phyloP scores from a whole-genome alignment of 2,797 vertebrate genomes.

The Crenuchus spilurus region DNA sequence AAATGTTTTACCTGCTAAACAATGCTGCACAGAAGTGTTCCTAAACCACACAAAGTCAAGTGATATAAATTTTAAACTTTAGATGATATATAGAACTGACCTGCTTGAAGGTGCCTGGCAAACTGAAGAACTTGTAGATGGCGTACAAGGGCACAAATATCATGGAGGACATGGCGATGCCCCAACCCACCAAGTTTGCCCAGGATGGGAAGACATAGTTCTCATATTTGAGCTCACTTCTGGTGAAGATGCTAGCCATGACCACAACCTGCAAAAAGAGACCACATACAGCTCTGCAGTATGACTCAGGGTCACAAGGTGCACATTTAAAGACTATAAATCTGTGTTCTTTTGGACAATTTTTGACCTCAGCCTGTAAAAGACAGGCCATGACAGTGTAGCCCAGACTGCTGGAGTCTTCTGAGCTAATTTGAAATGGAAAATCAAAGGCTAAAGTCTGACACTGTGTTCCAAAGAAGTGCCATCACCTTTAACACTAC shows the following conservation, averaged over 20 bases:
- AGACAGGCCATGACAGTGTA: constrained; percentile 5
- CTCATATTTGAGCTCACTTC: constrained; percentile 88
- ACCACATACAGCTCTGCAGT: neutral
- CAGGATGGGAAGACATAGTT: constrained; percentile 90
- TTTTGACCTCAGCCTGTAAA: constrained; percentile 16
- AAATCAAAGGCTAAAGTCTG: constrained; percentile 50
- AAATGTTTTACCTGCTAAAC: too few relatives aligned
- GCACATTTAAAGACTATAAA: neutral
- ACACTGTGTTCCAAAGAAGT: constrained; percentile 44
- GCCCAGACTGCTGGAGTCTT: constrained; percentile 29
- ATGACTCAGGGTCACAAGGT: neutral
- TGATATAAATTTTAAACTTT: neutral
- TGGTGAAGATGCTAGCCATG: constrained; percentile 90
- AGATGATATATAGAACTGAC: constrained; percentile 71
- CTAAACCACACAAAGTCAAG: neutral
- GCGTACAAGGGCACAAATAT: constrained; percentile 88
- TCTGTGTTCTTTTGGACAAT: constrained; percentile 2
- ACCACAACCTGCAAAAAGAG: constrained; percentile 87
- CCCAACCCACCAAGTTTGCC: constrained; percentile 91
- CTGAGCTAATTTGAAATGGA: constrained; percentile 29
- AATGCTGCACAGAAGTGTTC: too few relatives aligned
- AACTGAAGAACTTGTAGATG: constrained; percentile 88
- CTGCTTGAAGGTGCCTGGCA: constrained; percentile 88
- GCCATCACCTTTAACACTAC: constrained; percentile 18
- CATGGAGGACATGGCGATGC: constrained; percentile 94